These are phyloP conservation scores for Hemichromis elongatus DNA, from an alignment of 2,113 vertebrate genomes.

Conservation along the genomic window DNA sequence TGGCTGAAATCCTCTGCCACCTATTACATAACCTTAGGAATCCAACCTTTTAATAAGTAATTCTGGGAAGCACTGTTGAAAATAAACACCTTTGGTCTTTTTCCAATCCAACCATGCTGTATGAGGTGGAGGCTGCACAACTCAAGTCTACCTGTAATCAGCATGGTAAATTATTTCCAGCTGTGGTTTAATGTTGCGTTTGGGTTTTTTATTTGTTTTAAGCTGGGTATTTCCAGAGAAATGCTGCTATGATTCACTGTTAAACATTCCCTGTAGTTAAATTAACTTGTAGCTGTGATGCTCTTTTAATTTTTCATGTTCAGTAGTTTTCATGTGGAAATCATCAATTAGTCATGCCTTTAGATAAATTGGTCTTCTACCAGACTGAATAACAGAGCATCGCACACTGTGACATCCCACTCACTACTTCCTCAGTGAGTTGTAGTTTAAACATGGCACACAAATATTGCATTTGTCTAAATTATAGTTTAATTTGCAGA, in stretches of 20 bases:
- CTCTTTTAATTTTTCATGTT: background rate
- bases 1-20: background rate
- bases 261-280: background rate
- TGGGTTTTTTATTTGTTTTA: background rate
- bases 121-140: background rate
- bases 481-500: background rate
- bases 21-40: background rate
- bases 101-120: slow-evolving; percentile 5
- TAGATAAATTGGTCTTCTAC: background rate
- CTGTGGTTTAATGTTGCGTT: background rate
- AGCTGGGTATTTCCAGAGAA: background rate
- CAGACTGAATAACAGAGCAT: background rate
- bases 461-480: background rate
- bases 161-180: background rate
- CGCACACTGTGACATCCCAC: background rate
- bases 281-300: background rate
- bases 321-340: background rate
- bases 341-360: background rate
- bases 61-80: slow-evolving; percentile 3
- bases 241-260: background rate
- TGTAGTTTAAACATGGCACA: background rate
- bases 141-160: background rate
- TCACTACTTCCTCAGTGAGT: background rate
- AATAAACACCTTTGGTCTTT: slow-evolving; percentile 39
- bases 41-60: background rate